Evolutionary conservation across 2,113 vertebrate species (phyloP).

Genomic region (Manacus vitellinus): DNA sequence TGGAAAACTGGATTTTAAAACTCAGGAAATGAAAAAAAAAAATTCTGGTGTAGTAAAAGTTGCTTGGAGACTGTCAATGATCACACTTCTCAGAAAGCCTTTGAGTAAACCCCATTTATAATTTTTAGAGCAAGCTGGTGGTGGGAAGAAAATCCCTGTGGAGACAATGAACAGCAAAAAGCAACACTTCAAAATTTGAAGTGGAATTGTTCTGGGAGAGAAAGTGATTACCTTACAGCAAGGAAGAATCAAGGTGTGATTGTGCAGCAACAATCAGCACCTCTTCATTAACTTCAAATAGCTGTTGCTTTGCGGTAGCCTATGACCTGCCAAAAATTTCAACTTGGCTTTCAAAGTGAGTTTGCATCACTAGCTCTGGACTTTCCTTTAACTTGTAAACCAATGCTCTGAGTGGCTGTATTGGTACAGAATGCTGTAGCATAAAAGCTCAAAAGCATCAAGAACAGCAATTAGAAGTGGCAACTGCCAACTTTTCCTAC

Average conservation of each 20-base stretch:
- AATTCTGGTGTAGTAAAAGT: not conserved
- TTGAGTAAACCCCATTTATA: not conserved
- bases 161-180: not conserved
- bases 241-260: not conserved
- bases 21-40: not conserved
- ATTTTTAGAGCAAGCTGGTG: not conserved
- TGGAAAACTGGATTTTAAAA: not conserved
- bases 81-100: not conserved
- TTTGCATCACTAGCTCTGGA: not conserved
- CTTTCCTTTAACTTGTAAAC: not conserved
- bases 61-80: not conserved
- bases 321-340: not conserved
- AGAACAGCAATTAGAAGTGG: not conserved
- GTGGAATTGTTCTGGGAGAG: not conserved
- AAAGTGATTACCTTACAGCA: not conserved
- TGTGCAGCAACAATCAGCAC: not conserved
- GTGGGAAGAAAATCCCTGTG: not conserved
- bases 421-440: not conserved
- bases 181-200: not conserved
- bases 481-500: not conserved
- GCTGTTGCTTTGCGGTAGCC: not conserved
- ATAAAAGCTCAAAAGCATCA: not conserved
- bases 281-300: not conserved
- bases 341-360: not conserved
- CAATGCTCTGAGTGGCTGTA: rapidly evolving